Evolutionary conservation across 2,113 vertebrate species (phyloP), one percentile per base, ranked within the genome.

Genomic region (Atractosteus spatula): DNA sequence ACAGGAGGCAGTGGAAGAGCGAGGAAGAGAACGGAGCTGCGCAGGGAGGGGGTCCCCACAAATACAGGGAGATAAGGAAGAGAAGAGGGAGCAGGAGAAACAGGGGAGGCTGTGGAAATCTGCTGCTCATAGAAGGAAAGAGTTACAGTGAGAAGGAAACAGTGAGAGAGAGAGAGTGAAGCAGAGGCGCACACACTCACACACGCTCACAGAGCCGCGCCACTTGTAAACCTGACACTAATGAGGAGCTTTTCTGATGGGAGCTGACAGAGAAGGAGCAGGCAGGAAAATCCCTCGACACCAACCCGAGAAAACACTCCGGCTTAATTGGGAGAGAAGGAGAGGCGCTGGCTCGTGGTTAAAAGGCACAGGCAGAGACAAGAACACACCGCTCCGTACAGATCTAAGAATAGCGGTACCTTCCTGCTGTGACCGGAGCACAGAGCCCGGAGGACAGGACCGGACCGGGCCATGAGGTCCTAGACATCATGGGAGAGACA

Each of bases 181-280:
- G 80, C 79, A 76, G 79, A 85, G 77, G 81, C 83, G 84, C 87
- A 86, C 87, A 29, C 29, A 29, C 29, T 29, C 29, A 29, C 29
- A 29, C 29, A 29, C 29, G 29, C 29, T 29, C 2, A 29, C 79
- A 76, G 80, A 85, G 77, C 81, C 82, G 85, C 87, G 86, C 87
- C 87, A 89, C 84, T 85, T 89, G 84, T 87, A 86, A 92, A 89
- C 87, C 87, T 91, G 91, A 92, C 89, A 91, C 90, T 92, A 92
- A 92, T 92, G 90, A 92, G 91, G 86, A 87, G 88, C 81, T 87
- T 90, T 89, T 90, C 89, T 91, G 89, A 92, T 92, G 88, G 89
- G 89, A 89, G 87, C 89, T 91, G 91, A 92, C 90, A 92, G 89
- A 85, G 84, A 13, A 59, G 57, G 87, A 91, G 91, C 89, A 91